Evolutionary conservation across 2,888 invertebrate genomes (phyloP).

Genomic region (Microctonus brassicae): DNA sequence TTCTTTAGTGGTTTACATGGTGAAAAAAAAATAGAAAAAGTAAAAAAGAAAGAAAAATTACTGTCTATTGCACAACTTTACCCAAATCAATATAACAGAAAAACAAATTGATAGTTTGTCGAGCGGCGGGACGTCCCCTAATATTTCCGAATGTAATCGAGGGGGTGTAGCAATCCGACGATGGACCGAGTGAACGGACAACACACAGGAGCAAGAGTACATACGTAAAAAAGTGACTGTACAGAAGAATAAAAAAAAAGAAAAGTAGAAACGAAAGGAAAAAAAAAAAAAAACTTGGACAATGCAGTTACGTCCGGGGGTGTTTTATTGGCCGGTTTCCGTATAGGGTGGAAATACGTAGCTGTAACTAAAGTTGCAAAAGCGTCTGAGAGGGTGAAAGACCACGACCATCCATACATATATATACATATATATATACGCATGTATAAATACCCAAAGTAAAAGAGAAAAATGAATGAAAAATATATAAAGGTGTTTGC

Average conservation of each 20-base stretch:
- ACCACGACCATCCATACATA: background rate
- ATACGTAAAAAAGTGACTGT: constrained; percentile 33
- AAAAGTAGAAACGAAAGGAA: constrained; percentile 33
- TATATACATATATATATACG: background rate
- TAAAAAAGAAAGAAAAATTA: constrained; percentile 25
- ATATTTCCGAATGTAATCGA: constrained; percentile 70
- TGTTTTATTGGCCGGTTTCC: constrained; percentile 69
- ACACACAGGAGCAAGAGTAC: constrained; percentile 30
- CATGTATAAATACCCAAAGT: no score
- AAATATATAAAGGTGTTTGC: constrained; percentile 29
- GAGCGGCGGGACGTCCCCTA: constrained; percentile 69
- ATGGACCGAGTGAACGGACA: constrained; percentile 39
- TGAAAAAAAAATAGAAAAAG: background rate
- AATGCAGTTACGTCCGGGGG: constrained; percentile 59
- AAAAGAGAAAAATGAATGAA: background rate
- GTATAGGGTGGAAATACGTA: constrained; percentile 62
- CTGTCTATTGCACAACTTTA: constrained; percentile 42
- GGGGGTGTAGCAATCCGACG: constrained; percentile 59
- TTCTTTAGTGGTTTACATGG: background rate
- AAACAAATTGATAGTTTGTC: constrained; percentile 69
- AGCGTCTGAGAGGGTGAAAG: constrained; percentile 14
- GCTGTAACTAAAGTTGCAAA: constrained; percentile 30
- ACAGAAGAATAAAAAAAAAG: constrained; percentile 39
- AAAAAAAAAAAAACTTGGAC: constrained; percentile 62
- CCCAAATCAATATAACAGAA: constrained; percentile 45